phyloP scores from a whole-genome alignment of 2,888 invertebrate species.

The Hecatera dysodea region DNA sequence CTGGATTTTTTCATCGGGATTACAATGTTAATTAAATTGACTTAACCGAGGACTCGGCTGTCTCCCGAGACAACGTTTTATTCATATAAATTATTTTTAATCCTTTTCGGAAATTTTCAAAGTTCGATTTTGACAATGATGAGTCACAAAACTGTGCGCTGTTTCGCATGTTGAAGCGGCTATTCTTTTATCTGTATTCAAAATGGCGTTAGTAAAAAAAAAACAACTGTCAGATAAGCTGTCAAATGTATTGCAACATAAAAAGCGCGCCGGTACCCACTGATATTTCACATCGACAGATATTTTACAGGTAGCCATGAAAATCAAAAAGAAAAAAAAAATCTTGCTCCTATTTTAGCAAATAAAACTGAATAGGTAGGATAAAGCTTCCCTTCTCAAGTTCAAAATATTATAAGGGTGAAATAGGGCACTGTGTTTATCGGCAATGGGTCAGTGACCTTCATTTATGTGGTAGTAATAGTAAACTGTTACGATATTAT shows the following conservation, averaged over 20 bases:
- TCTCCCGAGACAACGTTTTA: conserved; percentile 64
- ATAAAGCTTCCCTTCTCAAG: background rate
- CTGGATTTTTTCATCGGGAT: conserved; percentile 61
- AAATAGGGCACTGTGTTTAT: conserved; percentile 45
- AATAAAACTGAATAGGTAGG: conserved; percentile 9
- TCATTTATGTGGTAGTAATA: conserved; percentile 43
- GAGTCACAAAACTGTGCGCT: conserved; percentile 41
- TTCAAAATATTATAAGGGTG: background rate
- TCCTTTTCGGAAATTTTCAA: conserved; percentile 48
- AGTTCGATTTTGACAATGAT: conserved; percentile 40
- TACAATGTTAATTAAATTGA: conserved; percentile 79
- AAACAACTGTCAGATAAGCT: conserved; percentile 62
- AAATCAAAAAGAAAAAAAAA: too few relatives aligned
- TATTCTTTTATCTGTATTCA: conserved; percentile 51
- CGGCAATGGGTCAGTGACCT: conserved; percentile 22
- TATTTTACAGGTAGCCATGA: conserved; percentile 44
- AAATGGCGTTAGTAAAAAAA: conserved; percentile 64
- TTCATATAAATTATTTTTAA: conserved; percentile 54
- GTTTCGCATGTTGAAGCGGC: conserved; percentile 42
- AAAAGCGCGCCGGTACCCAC: conserved; percentile 41
- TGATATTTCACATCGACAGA: conserved; percentile 48
- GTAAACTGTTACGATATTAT: conserved; percentile 46
- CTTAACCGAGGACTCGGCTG: conserved; percentile 64
- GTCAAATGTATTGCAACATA: conserved; percentile 63
- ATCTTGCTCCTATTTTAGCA: background rate